Evolutionary conservation across 2,888 invertebrate species (phyloP).

Genomic region (Agrochola macilenta): DNA sequence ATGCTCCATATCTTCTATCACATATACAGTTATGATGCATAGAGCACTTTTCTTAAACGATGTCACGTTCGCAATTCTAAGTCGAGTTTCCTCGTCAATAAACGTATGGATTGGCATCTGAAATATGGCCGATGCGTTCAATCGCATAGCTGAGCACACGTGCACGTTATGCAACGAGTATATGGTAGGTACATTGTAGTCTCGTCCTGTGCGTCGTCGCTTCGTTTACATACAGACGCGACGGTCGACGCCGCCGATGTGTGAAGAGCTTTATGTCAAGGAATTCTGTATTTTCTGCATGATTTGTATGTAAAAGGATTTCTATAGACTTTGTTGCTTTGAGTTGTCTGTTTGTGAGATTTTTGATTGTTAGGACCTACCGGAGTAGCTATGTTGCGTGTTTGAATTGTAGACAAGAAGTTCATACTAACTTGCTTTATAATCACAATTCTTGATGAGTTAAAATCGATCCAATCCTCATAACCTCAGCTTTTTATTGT

Average conservation of each 20-base stretch:
- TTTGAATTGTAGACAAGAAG: neutral
- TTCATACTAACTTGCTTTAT: neutral
- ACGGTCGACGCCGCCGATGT: slow-evolving; percentile 41
- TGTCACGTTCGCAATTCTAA: slow-evolving; percentile 10
- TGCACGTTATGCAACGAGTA: slow-evolving; percentile 52
- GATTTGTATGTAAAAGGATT: slow-evolving; percentile 54
- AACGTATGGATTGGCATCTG: slow-evolving; percentile 26
- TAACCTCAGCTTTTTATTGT: slow-evolving; percentile 1
- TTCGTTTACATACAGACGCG: slow-evolving; percentile 55
- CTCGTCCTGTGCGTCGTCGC: slow-evolving; percentile 57
- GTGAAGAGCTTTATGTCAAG: slow-evolving; percentile 52
- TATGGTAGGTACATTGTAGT: slow-evolving; percentile 53
- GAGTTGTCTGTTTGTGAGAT: slow-evolving; percentile 23
- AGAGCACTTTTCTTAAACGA: slow-evolving; percentile 5
- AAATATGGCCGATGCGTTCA: slow-evolving; percentile 45
- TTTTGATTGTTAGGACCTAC: slow-evolving; percentile 31
- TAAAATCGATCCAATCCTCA: neutral
- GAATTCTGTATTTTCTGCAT: slow-evolving; percentile 53
- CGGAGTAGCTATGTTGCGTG: neutral
- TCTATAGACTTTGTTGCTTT: slow-evolving; percentile 44
- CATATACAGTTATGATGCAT: neutral
- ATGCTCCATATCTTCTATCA: neutral
- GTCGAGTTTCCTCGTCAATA: slow-evolving; percentile 21
- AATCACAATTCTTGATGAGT: neutral
- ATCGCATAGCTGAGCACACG: slow-evolving; percentile 35